Evolutionary conservation across 92 coral and sea anemone genomes (phyloP), one percentile per base, ranked within the genome.

Genomic region (Epizoanthus scotinus): DNA sequence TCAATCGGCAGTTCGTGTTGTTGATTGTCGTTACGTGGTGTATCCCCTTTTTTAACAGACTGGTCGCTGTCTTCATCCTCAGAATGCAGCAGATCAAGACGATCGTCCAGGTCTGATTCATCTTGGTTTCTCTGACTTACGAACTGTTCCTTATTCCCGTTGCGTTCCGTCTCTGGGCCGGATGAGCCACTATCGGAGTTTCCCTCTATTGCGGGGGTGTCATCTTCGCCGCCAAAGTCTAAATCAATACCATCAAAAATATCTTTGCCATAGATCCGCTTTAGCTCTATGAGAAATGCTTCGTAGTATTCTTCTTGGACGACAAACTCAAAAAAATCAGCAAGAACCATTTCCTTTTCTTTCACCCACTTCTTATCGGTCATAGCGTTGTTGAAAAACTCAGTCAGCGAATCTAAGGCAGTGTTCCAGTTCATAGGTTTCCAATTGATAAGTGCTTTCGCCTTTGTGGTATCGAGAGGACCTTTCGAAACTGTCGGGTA

Each of bases 401-500:
- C 68, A 62, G 82, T 83, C 34, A 94, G 83, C 10, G 87, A 73
- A 21, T 61, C 77, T 6, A 91, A 81, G 12, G 99, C 98, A 20
- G 57, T 72, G 27, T 81, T 78, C 99, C 99, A 96, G 6, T 96
- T 56, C 89, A 93, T 89, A 26, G 99, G 96, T 31, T 91, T 85
- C 96, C 96, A 96, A 74, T 71, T 91, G 26, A 96, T 88, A 2
- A 96, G 82, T n/a, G 83, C 17, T 64, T 86, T 88, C 8, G 98
- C 99, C 60, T 84, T 90, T 70, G 83, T 84, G 22, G 87, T 91
- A 67, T 96, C 94, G 60, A 96, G 78, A 14, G 99, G 94, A 14
- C 99, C 99, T 78, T 89, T 89, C 7, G 98, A 83, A 67, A 90
- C 98, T 1, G 97, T 92, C 9, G 99, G 99, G 71, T 93, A 93